A percentile compares a stretch with the other conserved stretches of the same genome.
Evolutionary conservation across 2,888 invertebrate species (phyloP).

Genomic region (Nemapogon koenigi): DNA sequence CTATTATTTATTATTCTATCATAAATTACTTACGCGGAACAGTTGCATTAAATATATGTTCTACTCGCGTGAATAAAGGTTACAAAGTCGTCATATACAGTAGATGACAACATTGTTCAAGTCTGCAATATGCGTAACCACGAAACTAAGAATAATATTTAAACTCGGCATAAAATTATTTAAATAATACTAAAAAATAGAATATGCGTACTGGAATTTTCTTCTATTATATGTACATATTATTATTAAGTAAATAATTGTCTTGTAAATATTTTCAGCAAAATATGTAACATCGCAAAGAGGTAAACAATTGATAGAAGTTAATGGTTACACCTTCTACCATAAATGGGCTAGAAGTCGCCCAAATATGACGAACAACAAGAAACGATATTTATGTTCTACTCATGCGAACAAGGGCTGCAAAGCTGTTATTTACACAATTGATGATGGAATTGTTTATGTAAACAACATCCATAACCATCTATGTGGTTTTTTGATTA

Average conservation of each 20-base stretch:
- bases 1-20: too few species aligned
- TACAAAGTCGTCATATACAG: constrained; percentile 12
- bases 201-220: too few species aligned
- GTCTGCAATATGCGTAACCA: background rate
- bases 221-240: too few species aligned
- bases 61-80: background rate
- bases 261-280: too few species aligned
- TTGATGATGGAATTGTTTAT: constrained; percentile 18
- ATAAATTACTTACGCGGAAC: too few species aligned
- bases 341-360: background rate
- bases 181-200: too few species aligned
- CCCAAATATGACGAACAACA: background rate
- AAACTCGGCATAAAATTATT: background rate
- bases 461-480: constrained; percentile 22
- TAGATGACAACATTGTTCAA: constrained; percentile 8
- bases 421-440: constrained; percentile 25
- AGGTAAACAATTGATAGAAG: background rate
- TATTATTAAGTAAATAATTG: too few species aligned
- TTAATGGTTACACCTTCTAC: background rate
- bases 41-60: too few species aligned
- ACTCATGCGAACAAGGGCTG: constrained; percentile 18
- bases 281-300: background rate
- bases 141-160: background rate
- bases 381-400: constrained; percentile 11
- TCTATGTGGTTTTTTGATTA: background rate